These are phyloP conservation scores for Pseudolaguvia tuberculata DNA, from an alignment of 2,113 vertebrate species.

Conservation along the genomic window DNA sequence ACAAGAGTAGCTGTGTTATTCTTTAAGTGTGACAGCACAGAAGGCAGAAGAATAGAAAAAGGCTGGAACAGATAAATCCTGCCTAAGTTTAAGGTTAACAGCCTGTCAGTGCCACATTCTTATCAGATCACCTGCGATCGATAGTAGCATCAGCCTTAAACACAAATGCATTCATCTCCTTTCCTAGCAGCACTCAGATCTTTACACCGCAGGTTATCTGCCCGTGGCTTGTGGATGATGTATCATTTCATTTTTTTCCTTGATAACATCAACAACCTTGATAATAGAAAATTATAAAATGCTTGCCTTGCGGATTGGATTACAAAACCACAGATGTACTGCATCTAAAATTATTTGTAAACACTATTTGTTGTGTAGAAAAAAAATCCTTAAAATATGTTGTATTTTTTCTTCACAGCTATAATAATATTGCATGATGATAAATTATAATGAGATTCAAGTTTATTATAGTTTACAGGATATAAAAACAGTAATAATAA, in stretches of 20 bases:
- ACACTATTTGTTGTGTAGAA: background rate
- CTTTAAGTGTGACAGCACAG: background rate
- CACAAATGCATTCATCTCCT: slow-evolving; percentile 56
- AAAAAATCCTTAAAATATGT: background rate
- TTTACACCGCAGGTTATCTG: slow-evolving; percentile 26
- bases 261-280: slow-evolving; percentile 1
- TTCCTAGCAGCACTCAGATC: slow-evolving; percentile 21
- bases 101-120: slow-evolving; percentile 62
- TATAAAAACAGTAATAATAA: background rate
- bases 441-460: too few species aligned
- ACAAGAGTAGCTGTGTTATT: background rate
- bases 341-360: background rate
- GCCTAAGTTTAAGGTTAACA: slow-evolving; percentile 65
- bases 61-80: slow-evolving; percentile 64
- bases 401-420: background rate
- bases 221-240: slow-evolving; percentile 10
- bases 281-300: background rate
- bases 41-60: slow-evolving; percentile 34
- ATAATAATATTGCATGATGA: background rate
- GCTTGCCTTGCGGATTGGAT: background rate
- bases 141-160: slow-evolving; percentile 49
- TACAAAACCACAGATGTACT: background rate
- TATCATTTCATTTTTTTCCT: slow-evolving; percentile 24
- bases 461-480: background rate
- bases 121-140: slow-evolving; percentile 65